These are phyloP conservation scores for Cephus rjabovi DNA, from an alignment of 2,888 invertebrate genomes.

Conservation along the genomic window DNA sequence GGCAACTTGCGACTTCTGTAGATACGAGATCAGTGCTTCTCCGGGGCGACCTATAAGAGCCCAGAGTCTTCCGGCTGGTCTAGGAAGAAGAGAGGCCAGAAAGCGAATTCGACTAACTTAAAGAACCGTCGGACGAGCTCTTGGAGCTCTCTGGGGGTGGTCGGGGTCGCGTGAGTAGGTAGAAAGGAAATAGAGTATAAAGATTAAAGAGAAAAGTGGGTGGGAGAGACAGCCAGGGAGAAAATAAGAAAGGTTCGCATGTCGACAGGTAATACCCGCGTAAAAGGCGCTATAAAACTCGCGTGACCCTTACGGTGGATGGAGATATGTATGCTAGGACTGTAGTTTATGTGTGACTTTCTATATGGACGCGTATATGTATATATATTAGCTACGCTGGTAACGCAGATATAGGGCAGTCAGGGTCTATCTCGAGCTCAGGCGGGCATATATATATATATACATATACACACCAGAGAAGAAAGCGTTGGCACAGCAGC, in stretches of 20 bases:
- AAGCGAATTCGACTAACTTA: background rate
- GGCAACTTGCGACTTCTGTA: background rate
- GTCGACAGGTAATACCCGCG: background rate
- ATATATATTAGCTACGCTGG: background rate
- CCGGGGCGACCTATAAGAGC: background rate
- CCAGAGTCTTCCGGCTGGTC: background rate
- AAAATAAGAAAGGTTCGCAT: conserved; percentile 1
- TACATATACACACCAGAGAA: no score
- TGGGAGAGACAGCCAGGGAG: background rate
- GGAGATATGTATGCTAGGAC: background rate
- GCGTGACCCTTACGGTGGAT: conserved; percentile 3
- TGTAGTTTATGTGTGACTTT: background rate
- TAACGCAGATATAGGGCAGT: background rate
- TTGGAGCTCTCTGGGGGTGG: background rate
- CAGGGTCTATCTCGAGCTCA: background rate
- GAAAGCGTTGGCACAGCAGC: background rate
- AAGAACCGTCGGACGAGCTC: background rate
- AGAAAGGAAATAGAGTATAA: background rate
- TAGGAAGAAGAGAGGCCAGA: background rate
- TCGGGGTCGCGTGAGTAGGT: background rate
- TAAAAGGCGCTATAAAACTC: conserved; percentile 4
- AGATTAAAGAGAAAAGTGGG: background rate
- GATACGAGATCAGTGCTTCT: background rate
- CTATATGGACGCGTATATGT: conserved; percentile 3
- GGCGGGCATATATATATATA: background rate